Conservation (phyloP, 2,113 vertebrate genomes). For the Sinocyclocheilus anshuiensis region DNA sequence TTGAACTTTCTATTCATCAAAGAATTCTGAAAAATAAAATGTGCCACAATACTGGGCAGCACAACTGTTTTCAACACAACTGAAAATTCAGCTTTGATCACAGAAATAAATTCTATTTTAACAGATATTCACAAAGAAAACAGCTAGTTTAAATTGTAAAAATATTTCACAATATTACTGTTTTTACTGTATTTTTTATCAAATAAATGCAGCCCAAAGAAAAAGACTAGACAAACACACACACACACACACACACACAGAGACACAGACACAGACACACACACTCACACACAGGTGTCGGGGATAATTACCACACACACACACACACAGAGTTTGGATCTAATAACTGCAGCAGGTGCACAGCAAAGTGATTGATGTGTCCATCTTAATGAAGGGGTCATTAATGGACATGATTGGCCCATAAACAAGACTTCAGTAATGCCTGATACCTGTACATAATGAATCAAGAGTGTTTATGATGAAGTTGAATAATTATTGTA, state of each 20-base stretch:
- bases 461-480: neutral
- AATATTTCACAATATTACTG: neutral
- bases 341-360: conserved; percentile 76
- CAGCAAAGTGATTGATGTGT: conserved; percentile 77
- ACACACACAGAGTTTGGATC: conserved; percentile 63
- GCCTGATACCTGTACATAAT: neutral
- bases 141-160: neutral
- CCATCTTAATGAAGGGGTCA: conserved; percentile 76
- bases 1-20: neutral
- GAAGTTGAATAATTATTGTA: neutral
- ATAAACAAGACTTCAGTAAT: conserved; percentile 31
- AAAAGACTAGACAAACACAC: too few species aligned
- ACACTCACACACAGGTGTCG: neutral
- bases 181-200: neutral
- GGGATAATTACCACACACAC: conserved; percentile 49
- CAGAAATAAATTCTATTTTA: too few species aligned
- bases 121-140: too few species aligned
- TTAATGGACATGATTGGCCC: conserved; percentile 69
- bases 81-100: neutral
- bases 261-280: too few species aligned
- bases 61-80: neutral
- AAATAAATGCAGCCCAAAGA: neutral
- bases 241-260: too few species aligned
- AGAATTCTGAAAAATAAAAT: neutral
- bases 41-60: neutral